Evolutionary conservation across 1,140 invertebrate species (phyloP).

Genomic region (Aphelinus certus): DNA sequence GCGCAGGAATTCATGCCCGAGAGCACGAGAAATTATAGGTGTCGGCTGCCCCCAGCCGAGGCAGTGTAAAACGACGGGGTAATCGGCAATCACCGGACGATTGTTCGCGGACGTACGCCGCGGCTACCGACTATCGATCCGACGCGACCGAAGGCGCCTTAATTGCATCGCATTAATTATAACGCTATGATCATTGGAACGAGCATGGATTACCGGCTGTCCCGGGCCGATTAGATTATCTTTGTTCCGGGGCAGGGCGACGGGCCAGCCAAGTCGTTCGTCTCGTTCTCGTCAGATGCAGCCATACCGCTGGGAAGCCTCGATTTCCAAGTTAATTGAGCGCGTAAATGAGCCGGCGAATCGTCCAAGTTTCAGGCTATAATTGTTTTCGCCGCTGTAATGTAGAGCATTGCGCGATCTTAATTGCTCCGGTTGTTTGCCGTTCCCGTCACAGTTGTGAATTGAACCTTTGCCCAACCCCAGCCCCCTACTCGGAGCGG

Average conservation of each 20-base stretch:
- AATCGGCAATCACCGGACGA: conserved; percentile 53
- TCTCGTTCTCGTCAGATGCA: too few relatives aligned
- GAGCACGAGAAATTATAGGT: not conserved
- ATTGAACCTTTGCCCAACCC: too few relatives aligned
- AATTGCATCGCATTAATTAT: conserved; percentile 58
- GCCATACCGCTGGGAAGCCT: not conserved
- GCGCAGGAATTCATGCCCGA: too few relatives aligned
- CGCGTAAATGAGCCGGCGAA: conserved; percentile 16
- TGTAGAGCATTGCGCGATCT: not conserved
- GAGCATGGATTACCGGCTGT: conserved; percentile 51
- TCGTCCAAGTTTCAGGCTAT: conserved; percentile 10
- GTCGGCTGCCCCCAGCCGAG: not conserved
- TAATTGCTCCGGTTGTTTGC: not conserved
- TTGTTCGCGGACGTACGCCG: conserved; percentile 45
- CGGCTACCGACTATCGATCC: conserved; percentile 30
- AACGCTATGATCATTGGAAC: conserved; percentile 56
- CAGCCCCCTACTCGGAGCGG: too few relatives aligned
- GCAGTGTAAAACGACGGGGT: conserved; percentile 18
- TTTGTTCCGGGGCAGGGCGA: conserved; percentile 46
- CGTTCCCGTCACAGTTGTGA: not conserved
- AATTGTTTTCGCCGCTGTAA: conserved; percentile 7
- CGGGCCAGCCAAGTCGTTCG: too few relatives aligned
- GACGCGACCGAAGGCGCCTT: conserved; percentile 39
- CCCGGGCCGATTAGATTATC: conserved; percentile 57
- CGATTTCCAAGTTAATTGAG: conserved; percentile 31